Evolutionary conservation across 1,140 invertebrate genomes (phyloP).

Genomic region (Cyclargus thomasi): DNA sequence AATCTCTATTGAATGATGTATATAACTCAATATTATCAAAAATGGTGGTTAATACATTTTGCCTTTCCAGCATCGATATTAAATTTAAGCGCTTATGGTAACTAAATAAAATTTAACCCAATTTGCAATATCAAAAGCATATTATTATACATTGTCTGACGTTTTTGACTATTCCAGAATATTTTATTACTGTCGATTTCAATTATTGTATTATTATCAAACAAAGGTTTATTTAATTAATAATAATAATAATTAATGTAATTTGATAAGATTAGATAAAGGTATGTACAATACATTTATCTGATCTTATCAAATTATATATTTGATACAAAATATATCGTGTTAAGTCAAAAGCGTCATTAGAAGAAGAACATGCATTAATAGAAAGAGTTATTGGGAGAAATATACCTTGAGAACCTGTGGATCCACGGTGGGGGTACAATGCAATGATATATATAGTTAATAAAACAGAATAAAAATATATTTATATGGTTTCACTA

Average conservation of each 20-base stretch:
- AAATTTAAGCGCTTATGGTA: constrained; percentile 12
- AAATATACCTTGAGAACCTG: constrained; percentile 85
- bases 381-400: constrained; percentile 67
- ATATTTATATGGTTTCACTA: constrained; percentile 46
- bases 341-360: constrained; percentile 5
- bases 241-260: too few species aligned
- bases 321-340: too few species aligned
- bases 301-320: too few species aligned
- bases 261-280: too few species aligned
- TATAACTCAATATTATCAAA: too few species aligned
- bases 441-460: constrained; percentile 72
- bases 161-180: neutral
- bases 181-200: too few species aligned
- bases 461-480: constrained; percentile 58
- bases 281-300: too few species aligned
- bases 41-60: too few species aligned
- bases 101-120: constrained; percentile 17
- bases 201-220: too few species aligned
- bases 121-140: constrained; percentile 37
- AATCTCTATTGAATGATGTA: too few species aligned
- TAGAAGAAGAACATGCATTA: constrained; percentile 54
- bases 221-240: too few species aligned
- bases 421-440: constrained; percentile 72
- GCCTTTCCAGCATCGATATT: too few species aligned
- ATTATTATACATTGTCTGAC: constrained; percentile 15